phyloP scores from a whole-genome alignment of 2,888 invertebrate genomes.

The Drosophila koepferae region DNA sequence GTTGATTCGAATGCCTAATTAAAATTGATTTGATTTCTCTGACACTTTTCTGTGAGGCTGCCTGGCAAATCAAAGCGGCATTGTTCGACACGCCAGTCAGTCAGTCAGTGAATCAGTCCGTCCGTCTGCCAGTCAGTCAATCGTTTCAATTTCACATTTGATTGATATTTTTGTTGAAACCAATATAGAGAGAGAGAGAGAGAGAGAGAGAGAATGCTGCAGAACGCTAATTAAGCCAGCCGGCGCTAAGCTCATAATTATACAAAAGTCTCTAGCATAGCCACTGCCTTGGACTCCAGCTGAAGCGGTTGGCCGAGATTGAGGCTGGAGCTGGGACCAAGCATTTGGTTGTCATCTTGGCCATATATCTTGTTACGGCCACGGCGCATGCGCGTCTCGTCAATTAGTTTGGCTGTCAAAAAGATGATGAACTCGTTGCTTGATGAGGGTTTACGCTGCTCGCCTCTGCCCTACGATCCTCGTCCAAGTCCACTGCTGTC shows the following conservation, averaged over 20 bases:
- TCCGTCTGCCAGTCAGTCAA: conserved; percentile 51
- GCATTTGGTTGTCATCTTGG: conserved; percentile 73
- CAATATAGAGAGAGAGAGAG: conserved; percentile 68
- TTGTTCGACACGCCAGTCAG: conserved; percentile 71
- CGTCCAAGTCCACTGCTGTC: conserved; percentile 42
- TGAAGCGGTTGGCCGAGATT: conserved; percentile 10
- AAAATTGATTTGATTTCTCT: conserved; percentile 81
- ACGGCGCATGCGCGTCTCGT: conserved; percentile 79
- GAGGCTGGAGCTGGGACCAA: conserved; percentile 18
- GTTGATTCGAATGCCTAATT: conserved; percentile 69
- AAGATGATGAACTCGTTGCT: conserved; percentile 83
- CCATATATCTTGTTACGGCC: conserved; percentile 75
- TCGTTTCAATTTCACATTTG: conserved; percentile 81
- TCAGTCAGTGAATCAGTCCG: conserved; percentile 31
- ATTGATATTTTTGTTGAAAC: conserved; percentile 82
- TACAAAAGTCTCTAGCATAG: conserved; percentile 58
- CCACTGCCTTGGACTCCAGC: conserved; percentile 22
- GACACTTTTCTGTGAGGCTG: conserved; percentile 68
- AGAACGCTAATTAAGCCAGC: conserved; percentile 69
- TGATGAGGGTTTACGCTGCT: conserved; percentile 78
- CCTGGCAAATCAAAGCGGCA: conserved; percentile 73
- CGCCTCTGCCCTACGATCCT: conserved; percentile 40
- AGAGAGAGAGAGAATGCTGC: conserved; percentile 53
- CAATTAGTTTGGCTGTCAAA: conserved; percentile 84
- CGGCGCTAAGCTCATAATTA: conserved; percentile 84